These are phyloP conservation scores for Hemitrygon akajei DNA, from an alignment of 2,797 vertebrate species.

Conservation along the genomic window DNA sequence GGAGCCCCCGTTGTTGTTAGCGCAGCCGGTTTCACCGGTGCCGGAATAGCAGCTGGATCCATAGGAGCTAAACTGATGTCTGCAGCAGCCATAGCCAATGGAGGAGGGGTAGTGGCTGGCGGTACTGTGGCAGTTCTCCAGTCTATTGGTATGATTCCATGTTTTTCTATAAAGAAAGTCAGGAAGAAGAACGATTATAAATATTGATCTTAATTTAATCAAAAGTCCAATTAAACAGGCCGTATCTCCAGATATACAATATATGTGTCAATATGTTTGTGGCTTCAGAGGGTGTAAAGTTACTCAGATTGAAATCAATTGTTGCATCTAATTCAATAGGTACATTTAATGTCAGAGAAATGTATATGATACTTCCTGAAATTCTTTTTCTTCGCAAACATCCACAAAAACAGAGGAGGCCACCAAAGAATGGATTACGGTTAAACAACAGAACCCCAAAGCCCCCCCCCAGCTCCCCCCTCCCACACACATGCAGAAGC, in stretches of 20 bases:
- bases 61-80: background rate
- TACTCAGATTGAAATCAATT: background rate
- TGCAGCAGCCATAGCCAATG: background rate
- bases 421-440: no score
- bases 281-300: background rate
- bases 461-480: no score
- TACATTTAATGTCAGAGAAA: no score
- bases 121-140: constrained; percentile 17
- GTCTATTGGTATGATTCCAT: constrained; percentile 16
- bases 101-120: background rate
- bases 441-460: no score
- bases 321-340: background rate
- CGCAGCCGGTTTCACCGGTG: constrained; percentile 1
- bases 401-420: no score
- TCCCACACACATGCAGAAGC: no score
- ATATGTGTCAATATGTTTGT: no score
- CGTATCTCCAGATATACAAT: background rate
- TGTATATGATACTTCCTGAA: no score
- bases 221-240: background rate
- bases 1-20: background rate
- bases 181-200: background rate
- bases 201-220: background rate
- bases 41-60: constrained; percentile 29
- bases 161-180: background rate
- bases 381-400: no score